Evolutionary conservation across 2,888 invertebrate species (phyloP), one percentile per base, ranked within the genome.

Genomic region (Frankliniella intonsa): DNA sequence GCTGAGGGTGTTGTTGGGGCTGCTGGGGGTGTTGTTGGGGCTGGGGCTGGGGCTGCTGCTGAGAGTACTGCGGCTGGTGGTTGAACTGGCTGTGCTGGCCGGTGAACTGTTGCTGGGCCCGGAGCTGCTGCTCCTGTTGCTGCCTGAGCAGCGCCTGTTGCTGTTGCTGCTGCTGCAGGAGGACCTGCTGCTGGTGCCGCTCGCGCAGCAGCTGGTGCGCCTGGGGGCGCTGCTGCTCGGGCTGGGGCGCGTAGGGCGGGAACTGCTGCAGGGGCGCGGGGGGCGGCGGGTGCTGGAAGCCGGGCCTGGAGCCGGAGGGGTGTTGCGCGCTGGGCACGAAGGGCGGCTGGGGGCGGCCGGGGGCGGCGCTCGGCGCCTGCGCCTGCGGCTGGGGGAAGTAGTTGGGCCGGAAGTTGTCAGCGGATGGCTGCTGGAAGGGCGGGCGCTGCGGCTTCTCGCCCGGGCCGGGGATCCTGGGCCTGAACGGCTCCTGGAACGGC

Each of bases 131-230:
- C 51, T 85, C 85, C 7, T 85, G 85, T 25, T 86, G 86, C 80
- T 86, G 85, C 10, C 85, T 85, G 86, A 85, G 86, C 84, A 86
- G 84, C 81, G 87, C 86, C 38, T 89, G 88, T 14, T 87, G 87
- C 38, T 89, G 88, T 14, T 87, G 87, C 81, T 88, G 85, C 50
- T 84, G 85, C 81, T 84, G 84, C 50, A 84, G 83, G 0, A 84
- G 86, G 65, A 86, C 86, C 83, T 87, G 85, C 82, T 86, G 86
- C 27, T 86, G 86, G 79, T 83, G 84, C 82, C 84, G 84, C 81
- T 84, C 84, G 5, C 82, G 83, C 17, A 83, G 80, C 3, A 84
- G 84, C 9, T 85, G 83, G 27, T 84, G 84, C 49, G 85, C 85
- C 50, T 82, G 85, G 12, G 84, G 84, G 19, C 85, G 85, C 50